Base-by-base conservation (phyloP, 1,140 invertebrate genomes). In the Drosophila oshimai region DNA sequence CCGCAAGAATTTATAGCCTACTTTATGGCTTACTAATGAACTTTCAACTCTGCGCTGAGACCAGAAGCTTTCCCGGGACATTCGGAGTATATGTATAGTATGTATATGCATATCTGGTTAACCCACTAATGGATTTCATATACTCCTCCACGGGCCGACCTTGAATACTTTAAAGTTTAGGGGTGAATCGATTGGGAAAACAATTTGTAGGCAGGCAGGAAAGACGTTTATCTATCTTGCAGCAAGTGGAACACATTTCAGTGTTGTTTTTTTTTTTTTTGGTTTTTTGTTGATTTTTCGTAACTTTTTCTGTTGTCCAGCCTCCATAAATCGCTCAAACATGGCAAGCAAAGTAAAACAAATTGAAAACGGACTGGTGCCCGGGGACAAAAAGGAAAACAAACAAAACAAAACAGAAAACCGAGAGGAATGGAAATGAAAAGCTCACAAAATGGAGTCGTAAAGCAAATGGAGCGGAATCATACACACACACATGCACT, bases 1-100 rank as follows among this genome's bases (percentile, higher is more conserved):
- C 55, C 55, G 33, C 72, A 46, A 57, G 57, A 76, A 86, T 86
- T 86, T 86, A 86, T 86, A 80, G 81, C 77, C 81, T 80, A 76
- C 81, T 87, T 86, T 86, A 86, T 87, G 80, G 80, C 80, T 86
- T 86, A 86, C 80, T 86, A 86, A 86, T 86, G 80, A 86, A 86
- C 80, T 86, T 86, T 86, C 80, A 86, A 87, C 80, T 86, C 77
- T 55, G 51, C 37, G 29, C 13, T 22, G 9, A 39, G 53, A 57
- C 28, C 17, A 51, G 31, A 20, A 26, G 45, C 41, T 45, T 42
- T 47, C 20, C 33, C 20, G 2, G 31, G 12, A 2, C 18, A 6
- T 15, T 12, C 6, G 28, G 6, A 7, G 10, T 33, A n/a, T 15
- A 15, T 28, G 7, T 49, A 2, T 26, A n/a, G n/a, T n/a, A n/a